These are phyloP conservation scores for Caenorhabditis sp. DNA, from an alignment of 2,888 invertebrate species.

Conservation along the genomic window DNA sequence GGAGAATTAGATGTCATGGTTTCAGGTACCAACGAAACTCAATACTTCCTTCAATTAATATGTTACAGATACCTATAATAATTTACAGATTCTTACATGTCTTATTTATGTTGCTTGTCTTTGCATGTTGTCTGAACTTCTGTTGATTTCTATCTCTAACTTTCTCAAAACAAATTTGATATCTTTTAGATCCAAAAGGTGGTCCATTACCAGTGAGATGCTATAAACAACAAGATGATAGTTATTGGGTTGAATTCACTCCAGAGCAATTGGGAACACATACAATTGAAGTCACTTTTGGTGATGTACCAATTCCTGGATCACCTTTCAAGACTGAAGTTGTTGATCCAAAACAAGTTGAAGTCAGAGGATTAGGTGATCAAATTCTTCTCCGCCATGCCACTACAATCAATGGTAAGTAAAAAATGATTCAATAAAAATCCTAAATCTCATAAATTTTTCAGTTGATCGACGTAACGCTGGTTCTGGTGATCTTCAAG, in stretches of 20 bases:
- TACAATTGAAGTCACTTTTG: slow-evolving; percentile 85
- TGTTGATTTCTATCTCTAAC: slow-evolving; percentile 42
- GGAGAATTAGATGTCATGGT: slow-evolving; percentile 71
- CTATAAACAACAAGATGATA: slow-evolving; percentile 93
- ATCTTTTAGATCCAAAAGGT: slow-evolving; percentile 72
- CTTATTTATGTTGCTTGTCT: slow-evolving; percentile 39
- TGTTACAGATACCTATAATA: slow-evolving; percentile 17
- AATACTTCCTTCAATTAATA: not conserved
- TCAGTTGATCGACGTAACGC: slow-evolving; percentile 65
- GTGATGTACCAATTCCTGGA: slow-evolving; percentile 81
- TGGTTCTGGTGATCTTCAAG: slow-evolving; percentile 63
- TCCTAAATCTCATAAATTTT: slow-evolving; percentile 12
- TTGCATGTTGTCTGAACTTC: slow-evolving; percentile 31
- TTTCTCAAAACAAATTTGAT: not conserved
- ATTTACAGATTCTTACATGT: slow-evolving; percentile 25
- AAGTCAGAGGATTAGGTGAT: slow-evolving; percentile 55
- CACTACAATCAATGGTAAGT: slow-evolving; percentile 52
- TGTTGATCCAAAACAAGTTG: slow-evolving; percentile 76
- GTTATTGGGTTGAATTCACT: slow-evolving; percentile 87
- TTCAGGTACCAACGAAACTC: slow-evolving; percentile 53
- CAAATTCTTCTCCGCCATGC: slow-evolving; percentile 58
- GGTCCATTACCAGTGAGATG: slow-evolving; percentile 85
- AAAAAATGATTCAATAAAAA: not conserved
- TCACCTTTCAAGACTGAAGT: slow-evolving; percentile 90
- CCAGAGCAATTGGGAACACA: slow-evolving; percentile 78